A percentile compares a stretch with the other conserved stretches of the same genome.
phyloP scores from a whole-genome alignment of 2,888 invertebrate species.

The Magallana nippona region DNA sequence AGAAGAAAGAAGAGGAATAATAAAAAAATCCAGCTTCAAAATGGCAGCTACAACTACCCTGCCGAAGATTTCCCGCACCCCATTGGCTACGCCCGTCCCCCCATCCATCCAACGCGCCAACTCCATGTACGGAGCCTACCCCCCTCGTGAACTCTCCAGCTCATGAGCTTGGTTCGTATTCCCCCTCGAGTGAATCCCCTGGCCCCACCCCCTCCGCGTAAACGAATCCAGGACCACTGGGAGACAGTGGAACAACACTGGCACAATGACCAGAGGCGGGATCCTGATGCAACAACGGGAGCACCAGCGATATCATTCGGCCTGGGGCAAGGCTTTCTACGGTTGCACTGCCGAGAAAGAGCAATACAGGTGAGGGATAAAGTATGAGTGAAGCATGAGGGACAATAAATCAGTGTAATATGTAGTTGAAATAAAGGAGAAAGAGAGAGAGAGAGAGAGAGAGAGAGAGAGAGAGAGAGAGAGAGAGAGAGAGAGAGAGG shows the following conservation, averaged over 20 bases:
- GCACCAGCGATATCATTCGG: slow-evolving; percentile 77
- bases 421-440: no score
- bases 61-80: slow-evolving; percentile 68
- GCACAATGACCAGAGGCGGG: slow-evolving; percentile 75
- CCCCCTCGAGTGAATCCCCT: slow-evolving; percentile 74
- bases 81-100: slow-evolving; percentile 58
- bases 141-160: slow-evolving; percentile 71
- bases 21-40: not conserved
- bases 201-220: slow-evolving; percentile 71
- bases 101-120: slow-evolving; percentile 52
- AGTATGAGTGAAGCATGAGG: no score
- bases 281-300: slow-evolving; percentile 76
- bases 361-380: slow-evolving; percentile 72
- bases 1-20: not conserved
- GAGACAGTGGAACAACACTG: slow-evolving; percentile 76
- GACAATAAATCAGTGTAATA: no score
- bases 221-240: slow-evolving; percentile 73
- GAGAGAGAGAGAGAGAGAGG: no score
- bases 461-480: no score
- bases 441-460: no score
- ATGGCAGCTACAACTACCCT: slow-evolving; percentile 61
- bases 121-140: slow-evolving; percentile 68
- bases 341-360: slow-evolving; percentile 77
- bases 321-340: slow-evolving; percentile 78
- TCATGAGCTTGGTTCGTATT: slow-evolving; percentile 67